Conservation (phyloP, 2,113 vertebrate species). For the Mirounga angustirostris region DNA sequence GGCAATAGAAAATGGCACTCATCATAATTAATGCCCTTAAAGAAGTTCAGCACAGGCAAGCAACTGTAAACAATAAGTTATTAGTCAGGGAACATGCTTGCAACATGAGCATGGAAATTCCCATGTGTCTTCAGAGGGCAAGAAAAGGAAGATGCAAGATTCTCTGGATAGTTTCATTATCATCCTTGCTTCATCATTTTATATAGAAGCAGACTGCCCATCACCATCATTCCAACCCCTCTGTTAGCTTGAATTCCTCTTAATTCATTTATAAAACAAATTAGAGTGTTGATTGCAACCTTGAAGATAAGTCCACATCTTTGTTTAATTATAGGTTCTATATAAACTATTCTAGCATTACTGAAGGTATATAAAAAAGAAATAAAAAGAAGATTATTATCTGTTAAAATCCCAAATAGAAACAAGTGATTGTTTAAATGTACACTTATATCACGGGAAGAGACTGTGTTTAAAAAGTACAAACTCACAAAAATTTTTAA, state of each 20-base stretch:
- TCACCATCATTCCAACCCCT: not conserved
- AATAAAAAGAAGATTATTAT: conserved; percentile 71
- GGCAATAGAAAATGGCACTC: conserved; percentile 60
- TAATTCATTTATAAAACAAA: conserved; percentile 75
- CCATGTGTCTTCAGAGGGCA: not conserved
- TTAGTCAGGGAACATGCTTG: conserved; percentile 37
- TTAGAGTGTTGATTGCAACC: conserved; percentile 57
- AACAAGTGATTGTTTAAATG: conserved; percentile 38
- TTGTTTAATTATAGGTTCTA: conserved; percentile 79
- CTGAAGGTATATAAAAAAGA: conserved; percentile 70
- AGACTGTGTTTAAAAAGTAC: conserved; percentile 19
- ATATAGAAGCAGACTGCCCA: not conserved
- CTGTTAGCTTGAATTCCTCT: conserved; percentile 60
- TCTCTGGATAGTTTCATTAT: conserved; percentile 47
- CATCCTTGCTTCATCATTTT: not conserved
- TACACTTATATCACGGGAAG: conserved; percentile 50
- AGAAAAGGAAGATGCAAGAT: not conserved
- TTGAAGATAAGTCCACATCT: conserved; percentile 75
- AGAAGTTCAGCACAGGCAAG: conserved; percentile 30
- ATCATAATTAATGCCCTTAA: conserved; percentile 55
- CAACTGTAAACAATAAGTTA: conserved; percentile 64
- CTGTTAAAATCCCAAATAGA: conserved; percentile 73
- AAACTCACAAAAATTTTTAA: conserved; percentile 65
- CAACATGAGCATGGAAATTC: conserved; percentile 23
- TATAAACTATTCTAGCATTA: conserved; percentile 75